phyloP scores from a whole-genome alignment of 2,888 invertebrate species.

The Lochmaea capreae region DNA sequence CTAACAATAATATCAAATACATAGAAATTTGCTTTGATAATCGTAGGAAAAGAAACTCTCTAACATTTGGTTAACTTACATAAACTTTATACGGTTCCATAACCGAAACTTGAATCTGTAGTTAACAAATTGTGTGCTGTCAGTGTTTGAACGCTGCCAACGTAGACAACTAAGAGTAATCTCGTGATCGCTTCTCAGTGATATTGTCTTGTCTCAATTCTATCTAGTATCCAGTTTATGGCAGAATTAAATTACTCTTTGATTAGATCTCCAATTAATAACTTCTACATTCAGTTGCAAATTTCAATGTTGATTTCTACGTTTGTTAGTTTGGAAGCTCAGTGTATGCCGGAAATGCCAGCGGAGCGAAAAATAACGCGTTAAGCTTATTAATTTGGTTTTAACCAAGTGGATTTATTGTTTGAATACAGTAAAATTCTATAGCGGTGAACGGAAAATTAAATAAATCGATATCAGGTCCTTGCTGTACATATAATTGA shows the following conservation, averaged over 20 bases:
- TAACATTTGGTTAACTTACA: constrained; percentile 17
- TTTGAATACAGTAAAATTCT: neutral
- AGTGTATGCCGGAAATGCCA: neutral
- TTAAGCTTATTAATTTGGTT: neutral
- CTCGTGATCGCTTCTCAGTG: constrained; percentile 17
- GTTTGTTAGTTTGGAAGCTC: constrained; percentile 28
- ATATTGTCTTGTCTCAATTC: constrained; percentile 41
- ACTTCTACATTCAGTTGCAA: constrained; percentile 45
- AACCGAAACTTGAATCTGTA: constrained; percentile 26
- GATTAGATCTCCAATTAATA: constrained; percentile 54
- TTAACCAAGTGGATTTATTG: neutral
- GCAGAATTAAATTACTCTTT: constrained; percentile 54
- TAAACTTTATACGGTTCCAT: constrained; percentile 25
- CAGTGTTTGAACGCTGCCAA: constrained; percentile 22
- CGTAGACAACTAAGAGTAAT: constrained; percentile 19
- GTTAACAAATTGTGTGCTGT: constrained; percentile 31
- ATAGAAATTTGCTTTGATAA: no score
- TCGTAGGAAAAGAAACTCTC: no score
- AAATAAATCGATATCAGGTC: no score
- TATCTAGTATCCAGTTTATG: constrained; percentile 52
- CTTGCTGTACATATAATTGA: no score
- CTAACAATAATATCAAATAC: neutral
- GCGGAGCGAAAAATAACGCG: neutral
- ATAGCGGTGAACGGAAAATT: neutral
- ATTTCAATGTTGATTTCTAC: constrained; percentile 39